These are phyloP conservation scores for Kobus ellipsiprymnus DNA, from an alignment of 2,113 vertebrate genomes.

Conservation along the genomic window DNA sequence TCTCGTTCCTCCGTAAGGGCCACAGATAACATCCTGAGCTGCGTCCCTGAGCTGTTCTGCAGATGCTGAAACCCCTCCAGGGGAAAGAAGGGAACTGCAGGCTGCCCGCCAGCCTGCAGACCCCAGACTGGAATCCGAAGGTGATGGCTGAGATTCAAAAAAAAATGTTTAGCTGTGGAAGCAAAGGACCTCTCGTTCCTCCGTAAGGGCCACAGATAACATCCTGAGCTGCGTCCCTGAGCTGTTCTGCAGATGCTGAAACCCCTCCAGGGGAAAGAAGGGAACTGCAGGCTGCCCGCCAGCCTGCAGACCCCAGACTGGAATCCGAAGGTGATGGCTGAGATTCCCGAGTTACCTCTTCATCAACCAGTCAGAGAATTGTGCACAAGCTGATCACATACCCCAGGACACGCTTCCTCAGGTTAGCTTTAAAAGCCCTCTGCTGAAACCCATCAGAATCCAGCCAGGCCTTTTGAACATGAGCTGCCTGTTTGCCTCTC, in stretches of 20 bases:
- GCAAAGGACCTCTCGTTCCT: background rate
- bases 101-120: background rate
- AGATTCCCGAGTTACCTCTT: background rate
- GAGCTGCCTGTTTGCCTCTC: background rate
- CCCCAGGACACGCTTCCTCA: background rate
- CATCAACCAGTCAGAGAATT: background rate
- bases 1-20: background rate
- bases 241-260: background rate
- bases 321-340: background rate
- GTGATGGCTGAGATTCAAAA: background rate
- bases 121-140: background rate
- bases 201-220: accelerated
- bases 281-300: background rate
- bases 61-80: background rate
- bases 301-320: background rate
- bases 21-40: background rate
- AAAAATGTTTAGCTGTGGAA: background rate
- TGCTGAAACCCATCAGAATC: background rate
- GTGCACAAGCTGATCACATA: background rate
- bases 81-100: background rate
- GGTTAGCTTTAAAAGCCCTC: background rate
- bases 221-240: background rate
- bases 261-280: background rate
- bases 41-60: background rate
- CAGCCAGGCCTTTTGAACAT: background rate